phyloP scores from a whole-genome alignment of 2,888 invertebrate genomes.

The Macrosoma leucophasiata region DNA sequence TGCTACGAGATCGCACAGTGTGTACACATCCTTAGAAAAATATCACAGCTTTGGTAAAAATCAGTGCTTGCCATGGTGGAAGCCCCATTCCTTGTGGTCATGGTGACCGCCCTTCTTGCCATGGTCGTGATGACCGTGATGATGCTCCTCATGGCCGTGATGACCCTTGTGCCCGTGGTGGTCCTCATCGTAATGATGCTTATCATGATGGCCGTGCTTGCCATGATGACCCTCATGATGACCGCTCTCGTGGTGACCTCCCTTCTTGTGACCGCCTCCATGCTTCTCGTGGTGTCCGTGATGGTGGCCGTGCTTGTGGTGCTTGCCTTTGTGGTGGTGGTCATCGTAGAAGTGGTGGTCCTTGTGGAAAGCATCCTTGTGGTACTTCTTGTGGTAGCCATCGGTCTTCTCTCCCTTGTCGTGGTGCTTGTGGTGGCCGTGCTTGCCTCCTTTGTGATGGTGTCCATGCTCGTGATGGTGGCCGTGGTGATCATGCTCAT shows the following conservation, averaged over 20 bases:
- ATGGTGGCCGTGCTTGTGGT: slow-evolving; percentile 65
- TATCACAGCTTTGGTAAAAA: slow-evolving; percentile 53
- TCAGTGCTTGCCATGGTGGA: slow-evolving; percentile 67
- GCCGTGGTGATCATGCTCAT: slow-evolving; percentile 61
- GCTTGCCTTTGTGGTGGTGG: slow-evolving; percentile 64
- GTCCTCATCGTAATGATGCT: slow-evolving; percentile 61
- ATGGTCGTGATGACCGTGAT: slow-evolving; percentile 65
- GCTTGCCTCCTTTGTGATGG: slow-evolving; percentile 65
- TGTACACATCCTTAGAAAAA: slow-evolving; percentile 5
- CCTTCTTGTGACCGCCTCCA: slow-evolving; percentile 65
- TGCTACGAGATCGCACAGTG: too few species aligned
- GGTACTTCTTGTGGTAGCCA: slow-evolving; percentile 68
- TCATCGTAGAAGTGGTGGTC: slow-evolving; percentile 70
- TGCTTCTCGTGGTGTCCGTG: slow-evolving; percentile 63
- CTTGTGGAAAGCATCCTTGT: slow-evolving; percentile 66
- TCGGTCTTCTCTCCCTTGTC: slow-evolving; percentile 64
- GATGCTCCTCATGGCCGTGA: slow-evolving; percentile 67
- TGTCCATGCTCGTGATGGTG: slow-evolving; percentile 64
- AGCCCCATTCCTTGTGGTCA: slow-evolving; percentile 64
- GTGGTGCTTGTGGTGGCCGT: slow-evolving; percentile 62
- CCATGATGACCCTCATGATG: slow-evolving; percentile 67
- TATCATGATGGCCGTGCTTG: slow-evolving; percentile 64
- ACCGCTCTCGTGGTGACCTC: slow-evolving; percentile 60
- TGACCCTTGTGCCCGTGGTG: slow-evolving; percentile 69
- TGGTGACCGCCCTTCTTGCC: slow-evolving; percentile 68